Evolutionary conservation across 2,113 vertebrate genomes (phyloP), one percentile per base, ranked within the genome.

Genomic region (Mastomys natalensis): DNA sequence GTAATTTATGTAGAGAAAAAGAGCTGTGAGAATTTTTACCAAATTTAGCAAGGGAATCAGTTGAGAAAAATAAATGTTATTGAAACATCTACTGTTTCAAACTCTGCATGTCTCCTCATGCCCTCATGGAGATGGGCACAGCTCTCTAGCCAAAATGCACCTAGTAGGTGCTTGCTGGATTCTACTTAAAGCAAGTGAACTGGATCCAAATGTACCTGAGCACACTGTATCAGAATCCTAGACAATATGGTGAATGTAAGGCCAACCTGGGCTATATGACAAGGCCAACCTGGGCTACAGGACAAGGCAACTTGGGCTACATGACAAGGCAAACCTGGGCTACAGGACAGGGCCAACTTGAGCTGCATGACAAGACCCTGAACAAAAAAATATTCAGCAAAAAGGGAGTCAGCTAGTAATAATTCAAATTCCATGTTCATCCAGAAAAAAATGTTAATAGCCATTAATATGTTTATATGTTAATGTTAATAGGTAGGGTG

Each of bases 1-100:
- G 74, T 85, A 90, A 97, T 97, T 95, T 96, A 93, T 3, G 0
- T 55, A 48, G 80, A 94, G 70, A 88, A 87, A 94, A 91, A 51
- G 45, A 73, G 62, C 85, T 85, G 53, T 87, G 96, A 92, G 86
- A 78, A 81, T 87, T 94, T 64, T 81, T 87, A 81, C 48, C 58
- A 51, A 62, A 48, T 53, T 89, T 78, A 87, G 60, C 15, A 15
- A 68, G 89, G 87, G 62, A 91, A 93, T 68, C 12, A 17, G 40
- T 24, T 62, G 68, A 87, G 84, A 53, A 87, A 95, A 84, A 89
- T 62, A 87, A 94, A 86, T 10, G 19, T 82, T 40, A 55, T 21
- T 64, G 80, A 89, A 84, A 31, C 43, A 91, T 62, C 31, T 86
- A 60, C 74, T 73, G 73, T 37, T 88, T 87, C 13, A 5, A 64